phyloP scores from a whole-genome alignment of 2,113 vertebrate species.

The Thalassoma bifasciatum region DNA sequence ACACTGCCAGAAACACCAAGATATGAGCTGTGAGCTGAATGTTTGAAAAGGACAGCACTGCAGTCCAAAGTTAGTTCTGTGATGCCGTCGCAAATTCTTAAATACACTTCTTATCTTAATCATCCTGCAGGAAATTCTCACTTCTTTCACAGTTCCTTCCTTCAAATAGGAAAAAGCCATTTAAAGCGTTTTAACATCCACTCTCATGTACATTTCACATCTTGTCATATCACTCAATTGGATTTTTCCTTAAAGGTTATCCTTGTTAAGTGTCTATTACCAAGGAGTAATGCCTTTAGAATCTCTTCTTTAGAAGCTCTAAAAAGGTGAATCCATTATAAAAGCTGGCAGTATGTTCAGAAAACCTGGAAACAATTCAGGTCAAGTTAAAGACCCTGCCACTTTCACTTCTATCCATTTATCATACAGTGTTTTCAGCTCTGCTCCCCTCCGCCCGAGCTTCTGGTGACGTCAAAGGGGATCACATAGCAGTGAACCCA shows the following conservation, averaged over 20 bases:
- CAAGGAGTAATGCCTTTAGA: not conserved
- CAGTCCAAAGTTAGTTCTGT: not conserved
- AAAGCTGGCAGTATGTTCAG: not conserved
- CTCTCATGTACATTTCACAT: not conserved
- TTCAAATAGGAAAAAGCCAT: not conserved
- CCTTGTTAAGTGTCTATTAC: constrained; percentile 2
- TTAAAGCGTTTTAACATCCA: not conserved
- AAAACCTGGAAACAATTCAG: constrained; percentile 10
- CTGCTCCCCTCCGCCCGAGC: not conserved
- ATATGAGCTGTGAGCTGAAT: not conserved
- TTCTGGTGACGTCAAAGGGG: constrained; percentile 43
- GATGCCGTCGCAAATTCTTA: not conserved
- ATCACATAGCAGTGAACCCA: constrained; percentile 41
- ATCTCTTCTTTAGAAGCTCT: not conserved
- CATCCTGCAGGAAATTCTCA: not conserved
- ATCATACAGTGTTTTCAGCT: constrained; percentile 21
- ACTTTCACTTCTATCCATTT: constrained; percentile 43
- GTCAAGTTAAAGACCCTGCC: constrained; percentile 20
- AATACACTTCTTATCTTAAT: no score
- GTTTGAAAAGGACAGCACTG: no score
- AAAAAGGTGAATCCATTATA: not conserved
- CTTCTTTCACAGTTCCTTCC: not conserved
- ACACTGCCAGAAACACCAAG: not conserved
- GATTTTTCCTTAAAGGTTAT: not conserved
- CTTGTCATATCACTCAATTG: constrained; percentile 7